Conservation (phyloP, 2,113 vertebrate species). For the Cryptotis parvus region DNA sequence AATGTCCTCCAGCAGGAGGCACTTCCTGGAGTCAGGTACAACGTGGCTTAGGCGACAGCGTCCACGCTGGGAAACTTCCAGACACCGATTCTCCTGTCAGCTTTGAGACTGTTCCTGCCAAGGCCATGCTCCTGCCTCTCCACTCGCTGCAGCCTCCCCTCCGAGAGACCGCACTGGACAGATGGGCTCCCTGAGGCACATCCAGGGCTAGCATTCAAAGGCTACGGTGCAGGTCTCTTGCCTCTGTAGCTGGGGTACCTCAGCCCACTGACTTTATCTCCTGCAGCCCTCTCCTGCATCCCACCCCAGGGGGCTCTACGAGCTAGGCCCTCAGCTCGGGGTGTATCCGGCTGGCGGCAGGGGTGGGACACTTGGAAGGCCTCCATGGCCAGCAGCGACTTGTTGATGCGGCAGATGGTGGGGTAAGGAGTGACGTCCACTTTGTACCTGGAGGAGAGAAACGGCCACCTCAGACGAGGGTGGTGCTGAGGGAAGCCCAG, state of each 20-base stretch:
- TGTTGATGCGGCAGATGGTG: constrained; percentile 92
- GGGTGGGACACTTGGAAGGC: constrained; percentile 95
- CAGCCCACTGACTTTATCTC: neutral
- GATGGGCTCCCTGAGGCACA: neutral
- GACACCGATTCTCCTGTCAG: neutral
- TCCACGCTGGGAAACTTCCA: neutral
- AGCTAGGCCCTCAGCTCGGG: constrained; percentile 89
- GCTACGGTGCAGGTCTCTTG: neutral
- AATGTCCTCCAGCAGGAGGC: neutral
- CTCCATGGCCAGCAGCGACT: constrained; percentile 91
- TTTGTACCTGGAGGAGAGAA: constrained; percentile 90
- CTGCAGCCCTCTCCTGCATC: neutral
- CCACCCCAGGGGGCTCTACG: neutral
- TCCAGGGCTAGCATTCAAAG: neutral
- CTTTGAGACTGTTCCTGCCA: neutral
- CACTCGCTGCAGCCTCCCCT: neutral
- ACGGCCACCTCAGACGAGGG: constrained; percentile 18
- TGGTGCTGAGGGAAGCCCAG: neutral
- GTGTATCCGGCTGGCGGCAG: constrained; percentile 94
- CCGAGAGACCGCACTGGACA: neutral
- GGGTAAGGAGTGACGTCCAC: constrained; percentile 93
- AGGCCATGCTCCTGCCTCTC: neutral
- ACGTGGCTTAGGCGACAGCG: neutral
- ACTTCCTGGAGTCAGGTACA: neutral
- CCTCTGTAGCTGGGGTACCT: neutral